These are phyloP conservation scores for Bombus confusus DNA, from an alignment of 1,140 invertebrate genomes.

Conservation along the genomic window DNA sequence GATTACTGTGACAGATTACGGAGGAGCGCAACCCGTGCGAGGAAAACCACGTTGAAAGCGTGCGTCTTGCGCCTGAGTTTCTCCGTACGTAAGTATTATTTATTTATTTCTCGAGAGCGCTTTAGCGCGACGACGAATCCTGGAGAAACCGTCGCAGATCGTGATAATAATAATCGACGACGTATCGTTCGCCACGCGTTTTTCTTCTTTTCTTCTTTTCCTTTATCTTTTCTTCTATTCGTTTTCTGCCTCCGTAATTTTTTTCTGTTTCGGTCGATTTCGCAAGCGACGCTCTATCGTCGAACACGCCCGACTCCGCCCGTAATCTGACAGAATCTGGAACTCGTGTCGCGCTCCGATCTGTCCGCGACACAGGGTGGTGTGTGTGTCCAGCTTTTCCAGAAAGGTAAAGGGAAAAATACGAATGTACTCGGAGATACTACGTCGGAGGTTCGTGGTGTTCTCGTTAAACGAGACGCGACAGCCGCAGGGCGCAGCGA, in stretches of 20 bases:
- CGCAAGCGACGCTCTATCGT: too few species aligned
- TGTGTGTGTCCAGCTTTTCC: not conserved
- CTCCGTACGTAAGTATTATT: constrained; percentile 57
- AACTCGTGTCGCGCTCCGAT: constrained; percentile 69
- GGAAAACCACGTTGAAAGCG: constrained; percentile 3
- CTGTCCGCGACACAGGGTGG: constrained; percentile 31
- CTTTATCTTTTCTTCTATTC: too few species aligned
- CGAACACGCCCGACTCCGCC: constrained; percentile 36
- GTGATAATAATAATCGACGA: constrained; percentile 20
- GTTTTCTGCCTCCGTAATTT: too few species aligned
- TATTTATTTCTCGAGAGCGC: constrained; percentile 72
- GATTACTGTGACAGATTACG: constrained; percentile 66
- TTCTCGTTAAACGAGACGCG: constrained; percentile 11
- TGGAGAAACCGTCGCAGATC: constrained; percentile 12
- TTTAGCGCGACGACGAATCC: constrained; percentile 38
- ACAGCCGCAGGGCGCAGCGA: constrained; percentile 56
- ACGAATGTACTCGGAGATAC: not conserved
- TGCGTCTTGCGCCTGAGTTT: constrained; percentile 3
- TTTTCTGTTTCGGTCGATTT: too few species aligned
- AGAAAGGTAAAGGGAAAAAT: not conserved
- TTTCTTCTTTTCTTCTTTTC: too few species aligned
- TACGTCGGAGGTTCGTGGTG: not conserved
- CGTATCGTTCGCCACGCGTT: not conserved
- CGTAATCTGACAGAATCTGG: constrained; percentile 67
- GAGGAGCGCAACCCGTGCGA: constrained; percentile 36